phyloP scores from a whole-genome alignment of 2,797 vertebrate genomes.

The Lacerta bilineata region DNA sequence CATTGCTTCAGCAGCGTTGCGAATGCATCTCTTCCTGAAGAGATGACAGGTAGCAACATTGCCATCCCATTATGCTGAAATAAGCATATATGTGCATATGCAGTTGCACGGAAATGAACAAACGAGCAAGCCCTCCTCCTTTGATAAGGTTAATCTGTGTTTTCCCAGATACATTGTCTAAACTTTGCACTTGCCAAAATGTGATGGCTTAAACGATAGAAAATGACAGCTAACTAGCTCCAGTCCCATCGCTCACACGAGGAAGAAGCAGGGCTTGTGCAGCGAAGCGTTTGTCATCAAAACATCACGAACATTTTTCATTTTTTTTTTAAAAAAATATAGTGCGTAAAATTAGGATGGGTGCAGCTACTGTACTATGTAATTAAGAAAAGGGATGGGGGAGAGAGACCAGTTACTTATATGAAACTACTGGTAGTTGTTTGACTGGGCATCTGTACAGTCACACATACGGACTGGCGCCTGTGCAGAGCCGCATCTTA shows the following conservation, averaged over 20 bases:
- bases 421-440: neutral
- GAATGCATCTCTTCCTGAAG: conserved; percentile 16
- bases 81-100: conserved; percentile 35
- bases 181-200: conserved; percentile 62
- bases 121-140: conserved; percentile 40
- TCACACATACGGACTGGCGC: neutral
- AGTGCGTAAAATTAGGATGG: neutral
- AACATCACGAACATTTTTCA: conserved; percentile 5
- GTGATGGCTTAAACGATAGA: conserved; percentile 38
- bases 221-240: conserved; percentile 51
- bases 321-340: neutral
- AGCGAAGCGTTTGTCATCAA: conserved; percentile 25
- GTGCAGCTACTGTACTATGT: neutral
- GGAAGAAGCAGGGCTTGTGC: conserved; percentile 42
- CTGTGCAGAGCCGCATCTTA: neutral
- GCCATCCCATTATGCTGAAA: conserved; percentile 46
- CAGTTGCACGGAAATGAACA: conserved; percentile 48
- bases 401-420: neutral
- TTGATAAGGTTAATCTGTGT: conserved; percentile 54
- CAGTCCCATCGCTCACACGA: conserved; percentile 34
- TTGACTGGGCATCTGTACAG: neutral
- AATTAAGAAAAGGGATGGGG: neutral
- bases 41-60: conserved; percentile 47
- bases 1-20: neutral
- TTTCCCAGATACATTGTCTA: conserved; percentile 44